Evolutionary conservation across 2,113 vertebrate species (phyloP).

Genomic region (Bos indicus): DNA sequence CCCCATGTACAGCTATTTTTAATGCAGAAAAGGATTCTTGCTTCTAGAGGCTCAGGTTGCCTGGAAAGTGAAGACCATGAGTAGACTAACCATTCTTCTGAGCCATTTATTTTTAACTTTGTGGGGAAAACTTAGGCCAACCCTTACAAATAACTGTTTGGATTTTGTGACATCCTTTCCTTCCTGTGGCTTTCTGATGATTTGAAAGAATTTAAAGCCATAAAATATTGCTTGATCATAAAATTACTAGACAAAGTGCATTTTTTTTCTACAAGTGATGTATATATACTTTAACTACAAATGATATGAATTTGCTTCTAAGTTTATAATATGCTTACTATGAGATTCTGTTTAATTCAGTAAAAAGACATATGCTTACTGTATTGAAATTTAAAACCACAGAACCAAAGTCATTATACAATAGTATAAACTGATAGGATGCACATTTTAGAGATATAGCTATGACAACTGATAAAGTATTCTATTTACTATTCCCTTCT

Average conservation of each 20-base stretch:
- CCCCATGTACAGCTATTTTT: not conserved
- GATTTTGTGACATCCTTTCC: not conserved
- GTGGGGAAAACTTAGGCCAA: not conserved
- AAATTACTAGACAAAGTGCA: not conserved
- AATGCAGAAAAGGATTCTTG: not conserved
- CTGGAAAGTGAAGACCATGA: not conserved
- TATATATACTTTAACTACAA: slow-evolving; percentile 30
- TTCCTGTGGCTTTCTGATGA: not conserved
- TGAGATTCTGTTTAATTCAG: slow-evolving; percentile 26
- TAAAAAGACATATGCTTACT: slow-evolving; percentile 12
- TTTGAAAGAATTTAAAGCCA: not conserved
- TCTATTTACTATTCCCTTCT: not conserved
- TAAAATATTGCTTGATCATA: not conserved
- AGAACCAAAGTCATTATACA: not conserved
- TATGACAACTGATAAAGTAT: not conserved
- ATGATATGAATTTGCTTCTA: slow-evolving; percentile 10
- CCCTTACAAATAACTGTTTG: not conserved
- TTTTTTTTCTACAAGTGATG: slow-evolving; percentile 1
- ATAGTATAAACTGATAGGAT: not conserved
- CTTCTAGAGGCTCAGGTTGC: not conserved
- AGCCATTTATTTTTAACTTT: not conserved
- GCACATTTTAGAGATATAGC: not conserved
- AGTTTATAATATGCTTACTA: slow-evolving; percentile 19
- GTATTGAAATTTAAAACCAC: not conserved
- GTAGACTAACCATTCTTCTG: not conserved